Base-by-base conservation (phyloP, 2,797 vertebrate species). In the Danionella dracula region DNA sequence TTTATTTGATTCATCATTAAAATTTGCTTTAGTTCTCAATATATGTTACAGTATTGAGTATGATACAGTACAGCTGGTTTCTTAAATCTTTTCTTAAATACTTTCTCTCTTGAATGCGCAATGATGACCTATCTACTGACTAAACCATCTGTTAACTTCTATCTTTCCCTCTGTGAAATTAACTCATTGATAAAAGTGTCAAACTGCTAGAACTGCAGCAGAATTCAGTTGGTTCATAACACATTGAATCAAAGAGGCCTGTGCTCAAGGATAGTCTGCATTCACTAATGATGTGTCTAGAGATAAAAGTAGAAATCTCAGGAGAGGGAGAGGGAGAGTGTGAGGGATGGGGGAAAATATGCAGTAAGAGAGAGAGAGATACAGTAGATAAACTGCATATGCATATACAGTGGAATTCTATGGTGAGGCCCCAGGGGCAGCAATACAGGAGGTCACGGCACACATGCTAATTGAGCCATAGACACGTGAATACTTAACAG, bases 381-480 rank as follows among this genome's bases (percentile, higher is more conserved):
- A 53, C 23, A n/a, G n/a, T n/a, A n/a, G n/a, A n/a, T n/a, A n/a
- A n/a, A n/a, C n/a, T n/a, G 53, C 51, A 53, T 17, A 35, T 55
- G 54, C 34, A 40, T 46, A 63, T 29, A 40, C 38, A 49, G 57
- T 70, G 40, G 62, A 49, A 68, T 65, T 67, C 55, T 41, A 54
- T 29, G 34, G 37, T 55, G n/a, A 73, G 35, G 29, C 71, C 73
- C 64, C 56, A 10, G 17, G 54, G 60, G 70, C 57, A 29, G 38
- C 61, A 32, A 45, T 17, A 42, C 59, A 68, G 56, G 49, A 69
- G 37, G 45, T 72, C 66, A 69, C 4, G 16, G 46, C 23, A 19
- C 69, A 75, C 70, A 69, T 72, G 67, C 35, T 71, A 68, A 69
- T 66, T 71, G 68, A 35, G 21, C 34, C 32, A 54, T 31, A 16